Evolutionary conservation across 2,888 invertebrate genomes (phyloP).

Genomic region (Drosophila aldrichi): DNA sequence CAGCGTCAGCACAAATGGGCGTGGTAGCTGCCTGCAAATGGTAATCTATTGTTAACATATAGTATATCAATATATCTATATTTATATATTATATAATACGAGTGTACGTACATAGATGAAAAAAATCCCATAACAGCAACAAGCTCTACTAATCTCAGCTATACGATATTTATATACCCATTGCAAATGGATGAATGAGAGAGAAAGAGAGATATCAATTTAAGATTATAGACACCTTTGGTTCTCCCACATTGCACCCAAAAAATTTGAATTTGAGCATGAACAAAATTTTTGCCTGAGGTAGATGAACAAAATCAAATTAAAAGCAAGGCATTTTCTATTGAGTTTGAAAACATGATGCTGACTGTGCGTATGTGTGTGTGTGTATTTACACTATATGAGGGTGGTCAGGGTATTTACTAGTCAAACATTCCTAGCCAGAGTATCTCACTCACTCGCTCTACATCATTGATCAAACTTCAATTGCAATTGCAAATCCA

Average conservation of each 20-base stretch:
- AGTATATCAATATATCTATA: neutral
- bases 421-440: neutral
- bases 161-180: conserved; percentile 15
- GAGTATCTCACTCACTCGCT: neutral
- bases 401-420: conserved; percentile 2
- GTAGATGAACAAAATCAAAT: neutral
- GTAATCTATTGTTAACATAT: neutral
- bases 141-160: conserved; percentile 44
- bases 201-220: neutral
- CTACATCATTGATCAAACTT: conserved; percentile 32
- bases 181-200: neutral
- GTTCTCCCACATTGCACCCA: neutral
- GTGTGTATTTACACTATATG: neutral
- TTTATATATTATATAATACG: neutral
- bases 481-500: conserved; percentile 42
- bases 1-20: conserved; percentile 6
- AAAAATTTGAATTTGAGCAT: neutral
- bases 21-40: conserved; percentile 6
- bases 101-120: neutral
- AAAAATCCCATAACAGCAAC: neutral
- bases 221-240: neutral
- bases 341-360: neutral
- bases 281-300: neutral
- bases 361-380: too few relatives aligned
- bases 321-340: neutral